Percentiles rank a stretch among this genome's conserved stretches.
Evolutionary conservation across 1,140 invertebrate species (phyloP).

Genomic region (Bombus balteatus): DNA sequence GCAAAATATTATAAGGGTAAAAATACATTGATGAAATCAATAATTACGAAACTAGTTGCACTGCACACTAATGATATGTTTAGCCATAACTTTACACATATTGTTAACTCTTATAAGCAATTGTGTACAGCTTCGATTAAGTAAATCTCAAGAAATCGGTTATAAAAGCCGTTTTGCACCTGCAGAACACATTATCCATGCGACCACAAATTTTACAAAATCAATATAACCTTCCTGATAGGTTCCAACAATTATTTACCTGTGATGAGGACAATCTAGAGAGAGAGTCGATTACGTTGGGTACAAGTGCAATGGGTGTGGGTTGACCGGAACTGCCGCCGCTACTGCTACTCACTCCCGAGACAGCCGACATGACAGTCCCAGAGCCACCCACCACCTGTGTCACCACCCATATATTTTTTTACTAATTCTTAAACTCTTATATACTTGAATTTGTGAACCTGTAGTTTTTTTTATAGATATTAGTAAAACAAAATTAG

Average conservation of each 20-base stretch:
- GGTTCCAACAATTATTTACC: slow-evolving; percentile 74
- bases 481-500: not conserved
- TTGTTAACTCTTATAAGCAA: slow-evolving; percentile 56
- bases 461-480: slow-evolving; percentile 5
- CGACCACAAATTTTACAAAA: slow-evolving; percentile 59
- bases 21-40: slow-evolving; percentile 28
- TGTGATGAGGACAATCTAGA: slow-evolving; percentile 78
- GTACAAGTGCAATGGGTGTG: slow-evolving; percentile 83
- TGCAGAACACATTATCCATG: slow-evolving; percentile 62
- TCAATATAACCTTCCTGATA: slow-evolving; percentile 60
- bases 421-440: slow-evolving; percentile 61
- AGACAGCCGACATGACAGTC: slow-evolving; percentile 80
- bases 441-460: slow-evolving; percentile 52
- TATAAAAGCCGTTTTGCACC: slow-evolving; percentile 57
- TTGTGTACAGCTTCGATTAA: slow-evolving; percentile 38
- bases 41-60: slow-evolving; percentile 10
- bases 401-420: slow-evolving; percentile 79
- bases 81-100: slow-evolving; percentile 26
- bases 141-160: slow-evolving; percentile 38
- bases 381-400: slow-evolving; percentile 82
- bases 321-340: slow-evolving; percentile 79
- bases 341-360: slow-evolving; percentile 81
- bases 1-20: slow-evolving; percentile 19
- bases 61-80: slow-evolving; percentile 37
- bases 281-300: slow-evolving; percentile 82